Conservation (phyloP, 2,888 invertebrate species). For the Polylopha cassiicola region DNA sequence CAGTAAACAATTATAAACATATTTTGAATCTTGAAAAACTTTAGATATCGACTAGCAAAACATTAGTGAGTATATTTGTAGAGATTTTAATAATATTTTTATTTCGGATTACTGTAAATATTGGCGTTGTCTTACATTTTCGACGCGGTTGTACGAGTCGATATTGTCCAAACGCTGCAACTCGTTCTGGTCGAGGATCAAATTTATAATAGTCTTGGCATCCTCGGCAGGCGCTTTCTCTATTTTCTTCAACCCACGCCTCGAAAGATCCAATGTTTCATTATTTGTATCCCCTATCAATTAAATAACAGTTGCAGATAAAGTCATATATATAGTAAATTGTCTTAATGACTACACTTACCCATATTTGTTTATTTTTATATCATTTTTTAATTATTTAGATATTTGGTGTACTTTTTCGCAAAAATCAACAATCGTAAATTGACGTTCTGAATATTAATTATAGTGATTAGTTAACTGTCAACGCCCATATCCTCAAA, state of each 20-base stretch:
- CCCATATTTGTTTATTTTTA: slow-evolving; percentile 46
- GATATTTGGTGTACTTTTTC: slow-evolving; percentile 35
- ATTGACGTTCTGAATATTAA: slow-evolving; percentile 42
- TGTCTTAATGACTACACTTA: slow-evolving; percentile 30
- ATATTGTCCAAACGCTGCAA: slow-evolving; percentile 91
- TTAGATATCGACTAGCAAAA: no score
- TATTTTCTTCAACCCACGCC: slow-evolving; percentile 88
- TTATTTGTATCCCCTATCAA: slow-evolving; percentile 39
- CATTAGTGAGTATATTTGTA: no score
- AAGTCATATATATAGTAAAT: slow-evolving; percentile 1
- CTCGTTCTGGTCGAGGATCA: slow-evolving; percentile 91
- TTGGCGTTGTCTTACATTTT: slow-evolving; percentile 77
- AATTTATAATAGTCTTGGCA: slow-evolving; percentile 80
- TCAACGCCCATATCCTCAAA: slow-evolving; percentile 22
- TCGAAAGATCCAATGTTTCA: slow-evolving; percentile 85
- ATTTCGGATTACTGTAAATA: slow-evolving; percentile 4
- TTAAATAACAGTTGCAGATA: slow-evolving; percentile 15
- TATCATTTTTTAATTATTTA: slow-evolving; percentile 46
- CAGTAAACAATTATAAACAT: no score
- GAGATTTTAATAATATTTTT: background rate
- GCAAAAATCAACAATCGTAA: slow-evolving; percentile 55
- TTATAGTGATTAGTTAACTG: slow-evolving; percentile 26
- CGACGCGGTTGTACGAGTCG: slow-evolving; percentile 86
- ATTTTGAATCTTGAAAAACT: no score
- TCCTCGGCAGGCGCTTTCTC: slow-evolving; percentile 83